Evolutionary conservation across 2,888 invertebrate genomes (phyloP), one percentile per base, ranked within the genome.

Genomic region (Dasysyrphus tricinctus): DNA sequence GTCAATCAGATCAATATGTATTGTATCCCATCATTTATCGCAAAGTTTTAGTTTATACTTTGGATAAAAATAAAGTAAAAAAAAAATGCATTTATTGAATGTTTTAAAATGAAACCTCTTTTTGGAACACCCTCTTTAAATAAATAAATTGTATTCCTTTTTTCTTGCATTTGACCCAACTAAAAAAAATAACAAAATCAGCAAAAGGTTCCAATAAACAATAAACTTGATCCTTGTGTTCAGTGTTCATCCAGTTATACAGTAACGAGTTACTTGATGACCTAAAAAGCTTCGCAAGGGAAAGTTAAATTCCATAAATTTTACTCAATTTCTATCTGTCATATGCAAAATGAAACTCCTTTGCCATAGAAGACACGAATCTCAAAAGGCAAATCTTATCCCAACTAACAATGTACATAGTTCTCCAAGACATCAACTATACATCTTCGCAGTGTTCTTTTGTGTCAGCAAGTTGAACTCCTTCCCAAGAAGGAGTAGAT

Each of bases 261-360:
- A 16, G 47, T 3, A 8, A n/a, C n/a, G 9, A 24, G 24, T 19
- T 29, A 6, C n/a, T 29, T 12, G 14, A 34, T 12, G 14, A 34
- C 19, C 44, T 39, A 29, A 78, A 54, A 24, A n/a, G n/a, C 32
- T 78, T 54, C 19, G 7, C 39, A 56, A 12, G 16, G 51, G 2
- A 51, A 75, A 80, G 69, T 80, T 63, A 8, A 70, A 63, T 75
- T 75, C 39, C 34, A 24, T 47, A 51, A 80, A 80, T 70, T 63
- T 56, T 56, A 63, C 39, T 75, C 39, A 69, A 69, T 49, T 80
- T 70, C 12, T 37, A 70, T 69, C 54, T 80, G 80, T 80, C 75
- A 63, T 39, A 80, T 75, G 80, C 80, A 80, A 32, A 70, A 69
- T 4, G n/a, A 61, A 24, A 24, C 29, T 69, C 29, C 54, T 54